Percentiles rank a stretch among this genome's conserved stretches.
These are phyloP conservation scores for Drosophila neocordata DNA, from an alignment of 1,140 invertebrate species.

Conservation along the genomic window DNA sequence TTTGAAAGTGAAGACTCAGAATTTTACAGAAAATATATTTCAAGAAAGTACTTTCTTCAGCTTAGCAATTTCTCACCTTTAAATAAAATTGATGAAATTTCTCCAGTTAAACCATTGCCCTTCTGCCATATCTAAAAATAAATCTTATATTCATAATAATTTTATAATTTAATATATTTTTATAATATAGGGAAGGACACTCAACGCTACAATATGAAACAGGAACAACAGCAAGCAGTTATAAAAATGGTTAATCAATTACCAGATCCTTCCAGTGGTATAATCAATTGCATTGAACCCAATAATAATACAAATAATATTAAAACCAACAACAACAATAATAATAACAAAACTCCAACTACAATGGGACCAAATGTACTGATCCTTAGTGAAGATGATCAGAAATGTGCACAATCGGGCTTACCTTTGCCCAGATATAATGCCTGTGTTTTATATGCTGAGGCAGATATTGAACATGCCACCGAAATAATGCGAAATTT, in stretches of 20 bases:
- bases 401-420: slow-evolving; percentile 83
- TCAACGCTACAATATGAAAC: slow-evolving; percentile 42
- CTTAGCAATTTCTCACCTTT: no score
- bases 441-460: slow-evolving; percentile 88
- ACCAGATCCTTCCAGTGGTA: slow-evolving; percentile 30
- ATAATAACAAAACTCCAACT: slow-evolving; percentile 21
- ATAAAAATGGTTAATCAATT: slow-evolving; percentile 22
- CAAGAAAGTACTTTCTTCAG: no score
- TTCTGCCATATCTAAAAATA: neutral
- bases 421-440: slow-evolving; percentile 86
- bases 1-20: no score
- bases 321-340: slow-evolving; percentile 33
- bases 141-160: neutral
- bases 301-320: slow-evolving; percentile 30
- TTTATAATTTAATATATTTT: neutral
- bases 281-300: slow-evolving; percentile 42
- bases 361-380: slow-evolving; percentile 47
- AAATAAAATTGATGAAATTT: no score
- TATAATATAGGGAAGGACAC: slow-evolving; percentile 79
- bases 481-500: slow-evolving; percentile 85
- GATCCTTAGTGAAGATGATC: slow-evolving; percentile 57
- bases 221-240: slow-evolving; percentile 55
- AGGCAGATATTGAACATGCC: slow-evolving; percentile 87
- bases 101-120: no score
- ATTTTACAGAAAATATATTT: no score